Percentiles rank a stretch among this genome's conserved stretches.
Evolutionary conservation across 2,888 invertebrate species (phyloP).

Genomic region (Cryptophagus acutangulus): DNA sequence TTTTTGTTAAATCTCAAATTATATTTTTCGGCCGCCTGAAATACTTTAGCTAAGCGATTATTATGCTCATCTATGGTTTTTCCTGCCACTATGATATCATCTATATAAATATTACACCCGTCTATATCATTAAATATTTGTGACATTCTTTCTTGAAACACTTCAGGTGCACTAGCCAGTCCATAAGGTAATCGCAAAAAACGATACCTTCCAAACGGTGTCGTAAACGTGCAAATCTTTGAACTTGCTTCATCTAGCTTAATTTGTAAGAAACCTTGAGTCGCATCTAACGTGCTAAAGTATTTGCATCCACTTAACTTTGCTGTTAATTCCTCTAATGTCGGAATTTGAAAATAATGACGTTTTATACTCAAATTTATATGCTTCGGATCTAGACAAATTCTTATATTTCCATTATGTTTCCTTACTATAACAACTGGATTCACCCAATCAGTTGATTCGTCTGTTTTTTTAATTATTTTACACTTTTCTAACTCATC

Average conservation of each 20-base stretch:
- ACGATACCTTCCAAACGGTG: conserved; percentile 7
- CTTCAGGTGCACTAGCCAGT: conserved; percentile 10
- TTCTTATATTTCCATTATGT: conserved; percentile 17
- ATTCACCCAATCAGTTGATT: conserved; percentile 24
- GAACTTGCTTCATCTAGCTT: conserved; percentile 17
- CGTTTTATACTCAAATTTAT: conserved; percentile 21
- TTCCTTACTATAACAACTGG: conserved; percentile 25
- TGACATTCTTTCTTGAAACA: conserved; percentile 17
- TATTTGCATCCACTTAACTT: conserved; percentile 17
- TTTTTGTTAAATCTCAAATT: conserved; percentile 26
- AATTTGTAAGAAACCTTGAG: conserved; percentile 15
- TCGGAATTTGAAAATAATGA: conserved; percentile 16
- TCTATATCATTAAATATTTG: conserved; percentile 22
- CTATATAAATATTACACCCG: conserved; percentile 26
- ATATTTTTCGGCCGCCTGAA: conserved; percentile 17
- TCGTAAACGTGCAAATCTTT: conserved; percentile 7
- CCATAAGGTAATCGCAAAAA: conserved; percentile 6
- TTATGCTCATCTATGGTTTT: conserved; percentile 25
- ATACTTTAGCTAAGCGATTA: conserved; percentile 17
- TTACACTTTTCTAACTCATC: conserved; percentile 18
- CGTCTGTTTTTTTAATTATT: conserved; percentile 17
- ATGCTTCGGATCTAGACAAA: conserved; percentile 24
- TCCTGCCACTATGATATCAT: conserved; percentile 25
- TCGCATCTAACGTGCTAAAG: conserved; percentile 18
- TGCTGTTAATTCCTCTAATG: conserved; percentile 17